Base-by-base conservation (phyloP, 2,888 invertebrate species). In the Subacronicta megacephala region DNA sequence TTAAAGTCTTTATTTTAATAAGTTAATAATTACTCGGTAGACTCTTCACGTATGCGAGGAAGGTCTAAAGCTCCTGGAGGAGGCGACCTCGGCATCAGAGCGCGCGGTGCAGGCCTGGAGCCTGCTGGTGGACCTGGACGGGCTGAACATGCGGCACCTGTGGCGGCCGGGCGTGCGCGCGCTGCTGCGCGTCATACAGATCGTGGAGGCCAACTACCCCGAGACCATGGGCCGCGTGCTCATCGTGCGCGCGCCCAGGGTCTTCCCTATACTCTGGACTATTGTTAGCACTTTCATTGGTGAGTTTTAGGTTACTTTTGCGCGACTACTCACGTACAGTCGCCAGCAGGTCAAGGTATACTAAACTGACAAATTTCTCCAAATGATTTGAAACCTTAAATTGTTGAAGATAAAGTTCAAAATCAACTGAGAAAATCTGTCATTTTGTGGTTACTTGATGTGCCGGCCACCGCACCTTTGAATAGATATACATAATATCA, bases 261-360 rank as follows among this genome's bases (percentile, higher is more conserved):
- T 99, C 44, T 99, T 99, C 89, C 99, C 99, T 4, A 98, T 99
- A 53, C 94, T 99, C 33, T 99, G 99, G 99, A 99, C 99, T 0
- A 96, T 99, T 56, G 97, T 99, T 68, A 97, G 98, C 89, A 98
- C 98, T 1, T 99, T 99, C 87, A 99, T 99, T 79, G 96, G 97
- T 97, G 7, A 85, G 84, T 43, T 12, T 26, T 20, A 1, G 7
- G 9, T 15, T 10, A 18, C n/a, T 31, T 31, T n/a, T 31, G 7
- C 9, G 9, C n/a, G n/a, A n/a, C n/a, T n/a, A n/a, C n/a, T n/a
- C n/a, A n/a, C n/a, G n/a, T n/a, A n/a, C n/a, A n/a, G n/a, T n/a
- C n/a, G n/a, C n/a, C n/a, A n/a, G n/a, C n/a, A n/a, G n/a, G n/a
- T n/a, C n/a, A n/a, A n/a, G n/a, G n/a, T n/a, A n/a, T n/a, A n/a